These are phyloP conservation scores for Percina caprodes DNA, from an alignment of 2,113 vertebrate genomes.

Conservation along the genomic window DNA sequence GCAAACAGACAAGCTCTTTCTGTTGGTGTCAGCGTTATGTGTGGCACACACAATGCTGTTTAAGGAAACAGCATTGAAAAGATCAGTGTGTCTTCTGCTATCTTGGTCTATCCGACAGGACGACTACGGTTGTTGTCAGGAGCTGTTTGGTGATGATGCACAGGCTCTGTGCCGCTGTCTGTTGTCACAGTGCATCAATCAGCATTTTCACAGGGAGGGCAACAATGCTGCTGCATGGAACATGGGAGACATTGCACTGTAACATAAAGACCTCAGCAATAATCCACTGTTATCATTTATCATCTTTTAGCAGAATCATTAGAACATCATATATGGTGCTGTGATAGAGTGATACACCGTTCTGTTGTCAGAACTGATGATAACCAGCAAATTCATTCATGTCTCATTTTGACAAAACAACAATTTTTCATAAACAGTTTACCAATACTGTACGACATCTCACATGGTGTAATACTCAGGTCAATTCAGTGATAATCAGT, in stretches of 20 bases:
- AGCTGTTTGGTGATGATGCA: slow-evolving; percentile 79
- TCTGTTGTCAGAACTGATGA: slow-evolving; percentile 15
- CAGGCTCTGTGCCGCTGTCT: slow-evolving; percentile 67
- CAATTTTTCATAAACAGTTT: background rate
- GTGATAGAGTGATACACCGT: background rate
- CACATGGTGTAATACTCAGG: background rate
- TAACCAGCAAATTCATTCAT: background rate
- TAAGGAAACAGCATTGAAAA: slow-evolving; percentile 79
- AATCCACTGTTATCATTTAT: slow-evolving; percentile 27
- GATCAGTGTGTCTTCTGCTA: slow-evolving; percentile 80
- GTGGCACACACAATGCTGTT: slow-evolving; percentile 66
- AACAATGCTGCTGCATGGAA: slow-evolving; percentile 23
- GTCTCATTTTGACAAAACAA: slow-evolving; percentile 11
- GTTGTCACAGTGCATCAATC: slow-evolving; percentile 74
- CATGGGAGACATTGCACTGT: background rate
- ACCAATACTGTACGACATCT: background rate
- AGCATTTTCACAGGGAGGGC: slow-evolving; percentile 44
- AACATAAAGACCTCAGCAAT: slow-evolving; percentile 26
- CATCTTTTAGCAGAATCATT: slow-evolving; percentile 12
- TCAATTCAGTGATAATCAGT: background rate
- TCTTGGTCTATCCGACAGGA: slow-evolving; percentile 69
- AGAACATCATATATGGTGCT: background rate
- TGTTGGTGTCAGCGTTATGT: slow-evolving; percentile 77
- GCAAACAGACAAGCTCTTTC: slow-evolving; percentile 81
- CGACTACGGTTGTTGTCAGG: slow-evolving; percentile 77